Evolutionary conservation across 2,888 invertebrate species (phyloP).

Genomic region (Sabellastarte sp.): DNA sequence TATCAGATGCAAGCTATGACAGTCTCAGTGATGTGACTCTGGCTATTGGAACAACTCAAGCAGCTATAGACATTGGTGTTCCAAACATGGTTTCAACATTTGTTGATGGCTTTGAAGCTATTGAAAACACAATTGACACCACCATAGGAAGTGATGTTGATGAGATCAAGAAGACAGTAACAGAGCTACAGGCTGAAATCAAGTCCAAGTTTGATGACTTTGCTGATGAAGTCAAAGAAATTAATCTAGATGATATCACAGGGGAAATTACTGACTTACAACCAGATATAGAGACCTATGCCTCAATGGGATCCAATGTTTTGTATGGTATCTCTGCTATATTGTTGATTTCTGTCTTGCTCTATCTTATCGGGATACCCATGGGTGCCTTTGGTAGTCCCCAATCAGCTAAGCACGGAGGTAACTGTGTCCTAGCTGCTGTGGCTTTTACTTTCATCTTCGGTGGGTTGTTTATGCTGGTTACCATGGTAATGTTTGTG

Average conservation of each 20-base stretch:
- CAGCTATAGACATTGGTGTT: neutral
- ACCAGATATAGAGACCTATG: neutral
- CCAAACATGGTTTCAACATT: neutral
- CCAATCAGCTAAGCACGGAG: conserved; percentile 4
- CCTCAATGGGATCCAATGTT: neutral
- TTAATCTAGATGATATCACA: too few species aligned
- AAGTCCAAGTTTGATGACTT: too few species aligned
- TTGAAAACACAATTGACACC: neutral
- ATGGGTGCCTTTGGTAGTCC: neutral
- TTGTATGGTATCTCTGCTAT: neutral
- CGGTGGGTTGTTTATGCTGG: conserved; percentile 44
- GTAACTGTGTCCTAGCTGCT: conserved; percentile 30
- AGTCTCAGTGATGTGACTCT: neutral
- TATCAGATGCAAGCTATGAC: neutral
- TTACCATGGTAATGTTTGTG: conserved; percentile 24
- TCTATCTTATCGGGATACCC: neutral
- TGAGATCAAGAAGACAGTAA: too few species aligned
- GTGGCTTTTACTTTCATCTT: conserved; percentile 51
- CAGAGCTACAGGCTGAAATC: too few species aligned
- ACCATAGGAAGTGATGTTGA: too few species aligned
- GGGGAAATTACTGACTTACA: too few species aligned
- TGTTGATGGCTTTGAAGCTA: neutral
- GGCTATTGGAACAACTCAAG: neutral
- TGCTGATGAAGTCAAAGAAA: too few species aligned
- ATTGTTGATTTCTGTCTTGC: neutral